Evolutionary conservation across 2,888 invertebrate species (phyloP), one percentile per base, ranked within the genome.

Genomic region (Drosophila yooni): DNA sequence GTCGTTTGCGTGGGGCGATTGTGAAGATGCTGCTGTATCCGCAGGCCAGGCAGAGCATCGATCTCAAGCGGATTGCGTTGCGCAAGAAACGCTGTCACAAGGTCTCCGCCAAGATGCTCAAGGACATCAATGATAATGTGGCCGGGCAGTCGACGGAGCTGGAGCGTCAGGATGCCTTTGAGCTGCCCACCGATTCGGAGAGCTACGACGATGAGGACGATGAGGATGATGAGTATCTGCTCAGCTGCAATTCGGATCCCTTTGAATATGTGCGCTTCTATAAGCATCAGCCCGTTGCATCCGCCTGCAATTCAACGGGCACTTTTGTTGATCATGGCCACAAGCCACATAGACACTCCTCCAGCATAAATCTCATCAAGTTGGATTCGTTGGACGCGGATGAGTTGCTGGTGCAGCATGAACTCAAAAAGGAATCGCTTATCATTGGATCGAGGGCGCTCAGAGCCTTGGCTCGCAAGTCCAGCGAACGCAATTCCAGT

Each of bases 11-110:
- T 15, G 94, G 95, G 71, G 95, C 95, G 89, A 94, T 97, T 91
- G 94, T 97, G 68, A 96, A 97, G 92, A 95, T 95, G 90, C 94
- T 97, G 59, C 94, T 97, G 57, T 97, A 97, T 91, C 93, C 94
- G 3, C 94, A 95, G 92, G 94, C 95, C 72, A 92, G 94, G 29
- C 94, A 94, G 85, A 94, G 94, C 84, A 94, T 94, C 75, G 94
- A 95, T 91, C 88, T 94, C 72, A 93, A 93, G 66, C 83, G 92
- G 65, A 95, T 95, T 63, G 94, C 94, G 75, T 92, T 95, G 70
- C 93, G 95, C 58, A 94, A 94, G 77, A 92, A 88, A 70, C 91
- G 84, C 18, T 81, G 82, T 15, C 91, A 91, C 61, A 92, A 92
- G 58, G 94, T 94, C 66, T 92, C 93, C 62, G 93, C 94, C 25